These are phyloP conservation scores for Cydia amplana DNA, from an alignment of 1,140 invertebrate species.

Conservation along the genomic window DNA sequence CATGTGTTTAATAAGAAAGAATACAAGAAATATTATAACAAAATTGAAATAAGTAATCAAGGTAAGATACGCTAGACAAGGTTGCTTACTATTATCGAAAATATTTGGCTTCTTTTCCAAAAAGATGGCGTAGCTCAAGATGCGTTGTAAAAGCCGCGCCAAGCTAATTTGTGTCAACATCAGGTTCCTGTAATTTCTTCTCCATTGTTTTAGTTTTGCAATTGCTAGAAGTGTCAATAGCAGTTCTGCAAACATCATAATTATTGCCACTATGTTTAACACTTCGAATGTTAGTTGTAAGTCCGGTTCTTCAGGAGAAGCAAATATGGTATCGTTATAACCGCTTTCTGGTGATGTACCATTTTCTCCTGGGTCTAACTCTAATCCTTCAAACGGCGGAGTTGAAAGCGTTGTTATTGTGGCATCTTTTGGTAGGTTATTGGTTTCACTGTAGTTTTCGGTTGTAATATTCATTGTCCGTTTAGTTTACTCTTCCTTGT, in stretches of 20 bases:
- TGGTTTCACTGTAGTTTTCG: neutral
- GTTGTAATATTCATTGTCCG: slow-evolving; percentile 18
- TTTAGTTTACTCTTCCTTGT: neutral
- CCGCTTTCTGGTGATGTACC: slow-evolving; percentile 35
- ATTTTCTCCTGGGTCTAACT: slow-evolving; percentile 15
- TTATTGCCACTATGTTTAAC: slow-evolving; percentile 61
- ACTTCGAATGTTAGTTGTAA: slow-evolving; percentile 45
- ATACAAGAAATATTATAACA: slow-evolving; percentile 63
- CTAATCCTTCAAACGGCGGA: neutral
- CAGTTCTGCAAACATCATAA: slow-evolving; percentile 64
- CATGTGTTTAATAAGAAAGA: slow-evolving; percentile 71
- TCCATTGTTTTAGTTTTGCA: slow-evolving; percentile 57
- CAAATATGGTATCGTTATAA: slow-evolving; percentile 27
- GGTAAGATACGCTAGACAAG: slow-evolving; percentile 40
- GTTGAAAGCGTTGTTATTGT: neutral
- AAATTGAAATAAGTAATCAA: slow-evolving; percentile 61
- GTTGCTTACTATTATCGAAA: slow-evolving; percentile 26
- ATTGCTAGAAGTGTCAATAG: slow-evolving; percentile 55
- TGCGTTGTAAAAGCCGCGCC: slow-evolving; percentile 60
- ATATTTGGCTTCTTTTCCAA: slow-evolving; percentile 41
- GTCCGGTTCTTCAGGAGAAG: slow-evolving; percentile 39
- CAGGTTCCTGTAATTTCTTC: slow-evolving; percentile 69
- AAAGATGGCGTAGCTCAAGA: slow-evolving; percentile 53
- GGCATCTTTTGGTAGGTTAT: neutral
- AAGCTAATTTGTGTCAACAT: slow-evolving; percentile 68